Evolutionary conservation across 1,140 invertebrate species (phyloP).

Genomic region (Babylonia areolata): DNA sequence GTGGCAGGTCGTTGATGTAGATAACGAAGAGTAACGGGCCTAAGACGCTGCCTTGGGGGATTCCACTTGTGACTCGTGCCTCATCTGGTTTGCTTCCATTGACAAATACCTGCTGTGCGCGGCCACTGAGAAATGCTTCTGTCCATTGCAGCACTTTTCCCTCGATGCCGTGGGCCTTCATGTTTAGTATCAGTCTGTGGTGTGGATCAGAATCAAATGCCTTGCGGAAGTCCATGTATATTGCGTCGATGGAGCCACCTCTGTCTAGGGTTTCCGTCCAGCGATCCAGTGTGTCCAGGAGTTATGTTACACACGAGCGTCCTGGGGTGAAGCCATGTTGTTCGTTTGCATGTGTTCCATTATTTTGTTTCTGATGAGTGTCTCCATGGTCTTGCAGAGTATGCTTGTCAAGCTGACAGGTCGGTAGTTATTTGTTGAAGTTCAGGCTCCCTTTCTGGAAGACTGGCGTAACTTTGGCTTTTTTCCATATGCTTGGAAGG

Average conservation of each 20-base stretch:
- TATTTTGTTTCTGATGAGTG: too few species aligned
- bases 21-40: conserved; percentile 53
- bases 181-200: conserved; percentile 10
- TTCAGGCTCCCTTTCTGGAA: too few species aligned
- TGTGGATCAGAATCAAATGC: conserved; percentile 30
- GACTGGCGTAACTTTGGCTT: too few species aligned
- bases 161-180: conserved; percentile 12
- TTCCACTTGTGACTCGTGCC: conserved; percentile 42
- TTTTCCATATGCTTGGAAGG: too few species aligned
- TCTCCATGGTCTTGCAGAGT: too few species aligned
- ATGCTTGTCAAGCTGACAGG: too few species aligned
- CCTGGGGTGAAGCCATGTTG: too few species aligned
- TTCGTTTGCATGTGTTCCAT: too few species aligned
- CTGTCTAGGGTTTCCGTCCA: too few species aligned
- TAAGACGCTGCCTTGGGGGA: conserved; percentile 52
- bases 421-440: too few species aligned
- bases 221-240: conserved; percentile 16
- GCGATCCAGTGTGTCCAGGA: too few species aligned
- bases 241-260: conserved; percentile 11
- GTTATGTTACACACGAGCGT: too few species aligned
- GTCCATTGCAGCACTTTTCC: conserved; percentile 41
- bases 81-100: conserved; percentile 39
- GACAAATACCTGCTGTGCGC: conserved; percentile 41
- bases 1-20: conserved; percentile 52
- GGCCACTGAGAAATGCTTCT: conserved; percentile 40